These are phyloP conservation scores for Gobius niger DNA, from an alignment of 2,113 vertebrate species.

Conservation along the genomic window DNA sequence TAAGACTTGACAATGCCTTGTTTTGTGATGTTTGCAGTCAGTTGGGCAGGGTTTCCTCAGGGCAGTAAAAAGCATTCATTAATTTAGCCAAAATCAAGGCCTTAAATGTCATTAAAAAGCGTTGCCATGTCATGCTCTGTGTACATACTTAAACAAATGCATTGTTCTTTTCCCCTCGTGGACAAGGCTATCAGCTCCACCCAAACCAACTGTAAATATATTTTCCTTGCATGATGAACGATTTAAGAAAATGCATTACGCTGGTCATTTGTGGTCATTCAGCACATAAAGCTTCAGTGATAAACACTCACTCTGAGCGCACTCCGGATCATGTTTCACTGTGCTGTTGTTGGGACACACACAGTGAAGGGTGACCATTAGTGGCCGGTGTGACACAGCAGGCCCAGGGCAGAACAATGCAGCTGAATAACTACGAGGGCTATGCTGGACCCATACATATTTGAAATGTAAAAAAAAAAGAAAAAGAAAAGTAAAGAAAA, in stretches of 20 bases:
- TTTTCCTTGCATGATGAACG: not conserved
- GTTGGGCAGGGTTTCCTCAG: too few species aligned
- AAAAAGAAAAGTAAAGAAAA: not conserved
- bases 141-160: too few species aligned
- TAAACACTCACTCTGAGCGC: not conserved
- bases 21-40: too few species aligned
- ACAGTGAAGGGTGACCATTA: constrained; percentile 3
- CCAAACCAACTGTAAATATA: too few species aligned
- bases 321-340: not conserved
- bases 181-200: too few species aligned
- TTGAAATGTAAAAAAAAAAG: not conserved
- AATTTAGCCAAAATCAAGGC: too few species aligned
- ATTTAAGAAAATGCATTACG: constrained; percentile 1
- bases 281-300: not conserved
- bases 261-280: not conserved
- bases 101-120: too few species aligned
- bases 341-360: not conserved
- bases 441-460: not conserved
- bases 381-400: not conserved
- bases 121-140: too few species aligned
- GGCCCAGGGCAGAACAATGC: not conserved
- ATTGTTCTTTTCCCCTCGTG: too few species aligned
- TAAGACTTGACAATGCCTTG: too few species aligned
- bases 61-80: too few species aligned
- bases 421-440: not conserved